These are phyloP conservation scores for Brachionus calyciflorus DNA, from an alignment of 1,140 invertebrate species.

Conservation along the genomic window DNA sequence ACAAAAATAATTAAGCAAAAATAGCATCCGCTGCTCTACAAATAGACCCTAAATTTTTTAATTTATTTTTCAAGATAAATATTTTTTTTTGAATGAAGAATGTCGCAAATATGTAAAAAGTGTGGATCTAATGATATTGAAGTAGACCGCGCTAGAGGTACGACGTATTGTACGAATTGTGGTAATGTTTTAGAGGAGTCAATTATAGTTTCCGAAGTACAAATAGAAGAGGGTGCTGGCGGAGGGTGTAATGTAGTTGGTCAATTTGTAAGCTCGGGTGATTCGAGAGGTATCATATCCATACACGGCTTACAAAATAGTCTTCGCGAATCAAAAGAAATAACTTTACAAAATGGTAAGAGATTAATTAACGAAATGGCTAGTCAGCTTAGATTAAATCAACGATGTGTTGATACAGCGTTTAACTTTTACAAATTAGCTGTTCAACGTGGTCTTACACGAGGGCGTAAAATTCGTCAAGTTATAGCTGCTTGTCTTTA, in stretches of 20 bases:
- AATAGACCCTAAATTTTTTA: too few species aligned
- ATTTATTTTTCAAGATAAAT: too few species aligned
- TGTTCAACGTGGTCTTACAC: constrained; percentile 71
- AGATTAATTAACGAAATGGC: constrained; percentile 38
- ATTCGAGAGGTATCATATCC: neutral
- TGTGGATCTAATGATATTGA: constrained; percentile 93
- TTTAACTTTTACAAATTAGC: constrained; percentile 87
- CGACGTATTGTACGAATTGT: constrained; percentile 92
- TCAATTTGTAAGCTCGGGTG: constrained; percentile 7
- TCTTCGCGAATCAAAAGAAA: constrained; percentile 27
- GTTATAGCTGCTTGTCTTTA: constrained; percentile 96
- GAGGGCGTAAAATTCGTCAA: constrained; percentile 82
- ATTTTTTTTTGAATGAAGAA: neutral
- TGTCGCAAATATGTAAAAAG: constrained; percentile 68
- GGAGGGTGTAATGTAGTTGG: constrained; percentile 24
- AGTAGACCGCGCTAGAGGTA: constrained; percentile 82
- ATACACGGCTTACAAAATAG: constrained; percentile 4
- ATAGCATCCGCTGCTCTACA: too few species aligned
- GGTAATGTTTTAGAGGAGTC: constrained; percentile 91
- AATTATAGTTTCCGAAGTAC: constrained; percentile 90
- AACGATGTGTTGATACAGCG: constrained; percentile 23
- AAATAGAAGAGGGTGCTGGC: constrained; percentile 56
- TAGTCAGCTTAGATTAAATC: constrained; percentile 44
- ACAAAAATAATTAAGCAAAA: too few species aligned
- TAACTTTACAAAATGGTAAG: constrained; percentile 35